Conservation (phyloP, 2,113 vertebrate genomes). For the Eleginops maclovinus region DNA sequence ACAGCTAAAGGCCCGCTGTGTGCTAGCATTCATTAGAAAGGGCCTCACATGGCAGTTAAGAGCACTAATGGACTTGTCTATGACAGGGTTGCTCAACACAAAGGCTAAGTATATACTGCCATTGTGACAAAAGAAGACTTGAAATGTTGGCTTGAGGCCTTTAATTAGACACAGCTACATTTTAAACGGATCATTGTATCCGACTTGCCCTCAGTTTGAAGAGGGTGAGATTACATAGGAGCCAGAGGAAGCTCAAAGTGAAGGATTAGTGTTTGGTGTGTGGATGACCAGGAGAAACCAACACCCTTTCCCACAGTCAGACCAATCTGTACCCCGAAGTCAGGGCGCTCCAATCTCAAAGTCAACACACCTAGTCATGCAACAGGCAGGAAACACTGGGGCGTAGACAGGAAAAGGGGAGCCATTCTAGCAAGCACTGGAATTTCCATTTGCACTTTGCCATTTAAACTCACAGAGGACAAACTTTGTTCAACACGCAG, state of each 20-base stretch:
- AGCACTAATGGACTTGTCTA: conserved; percentile 58
- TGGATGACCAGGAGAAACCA: conserved; percentile 46
- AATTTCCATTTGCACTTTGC: conserved; percentile 80
- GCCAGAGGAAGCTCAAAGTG: conserved; percentile 45
- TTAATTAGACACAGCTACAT: conserved; percentile 53
- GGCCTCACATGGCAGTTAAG: conserved; percentile 41
- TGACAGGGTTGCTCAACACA: conserved; percentile 59
- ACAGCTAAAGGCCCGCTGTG: conserved; percentile 43
- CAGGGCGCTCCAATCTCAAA: conserved; percentile 60
- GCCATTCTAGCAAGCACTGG: conserved; percentile 72
- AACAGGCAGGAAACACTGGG: conserved; percentile 80
- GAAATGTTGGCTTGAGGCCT: conserved; percentile 39
- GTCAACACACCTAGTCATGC: conserved; percentile 79
- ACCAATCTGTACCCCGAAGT: conserved; percentile 57
- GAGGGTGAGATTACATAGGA: conserved; percentile 51
- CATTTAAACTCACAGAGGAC: conserved; percentile 65
- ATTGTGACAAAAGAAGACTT: conserved; percentile 48
- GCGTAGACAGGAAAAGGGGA: conserved; percentile 83
- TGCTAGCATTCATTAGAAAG: conserved; percentile 45
- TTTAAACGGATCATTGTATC: conserved; percentile 30
- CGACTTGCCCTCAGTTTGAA: conserved; percentile 15
- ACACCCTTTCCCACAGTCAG: conserved; percentile 71
- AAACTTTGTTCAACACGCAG: conserved; percentile 25
- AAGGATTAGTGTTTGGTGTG: conserved; percentile 30
- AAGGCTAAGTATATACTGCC: conserved; percentile 34